phyloP scores from a whole-genome alignment of 2,797 vertebrate genomes.

The Limnodromus scolopaceus region DNA sequence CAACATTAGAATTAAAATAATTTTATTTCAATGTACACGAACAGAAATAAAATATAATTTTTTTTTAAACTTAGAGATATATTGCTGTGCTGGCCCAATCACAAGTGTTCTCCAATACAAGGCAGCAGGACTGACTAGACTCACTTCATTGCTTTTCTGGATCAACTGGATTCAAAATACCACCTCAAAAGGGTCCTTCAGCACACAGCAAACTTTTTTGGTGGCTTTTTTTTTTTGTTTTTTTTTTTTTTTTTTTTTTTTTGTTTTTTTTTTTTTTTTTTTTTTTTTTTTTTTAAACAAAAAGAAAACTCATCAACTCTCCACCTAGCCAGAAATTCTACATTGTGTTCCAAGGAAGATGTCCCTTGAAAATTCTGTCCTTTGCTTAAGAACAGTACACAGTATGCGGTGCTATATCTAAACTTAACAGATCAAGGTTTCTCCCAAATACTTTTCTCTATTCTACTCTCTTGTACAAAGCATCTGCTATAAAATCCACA shows the following conservation, averaged over 20 bases:
- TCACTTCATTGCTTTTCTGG: neutral
- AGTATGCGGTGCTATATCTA: neutral
- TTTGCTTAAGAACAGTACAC: slow-evolving; percentile 18
- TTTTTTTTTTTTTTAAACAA: no score
- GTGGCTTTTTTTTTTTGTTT: no score
- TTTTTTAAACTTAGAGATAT: slow-evolving; percentile 39
- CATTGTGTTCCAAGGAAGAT: neutral
- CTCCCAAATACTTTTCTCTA: neutral
- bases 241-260: no score
- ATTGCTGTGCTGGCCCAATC: slow-evolving; percentile 66
- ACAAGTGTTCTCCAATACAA: neutral
- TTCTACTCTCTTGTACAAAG: slow-evolving; percentile 45
- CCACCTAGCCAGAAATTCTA: neutral
- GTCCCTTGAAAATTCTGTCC: neutral
- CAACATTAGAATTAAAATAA: slow-evolving; percentile 51
- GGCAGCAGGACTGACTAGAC: neutral
- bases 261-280: no score
- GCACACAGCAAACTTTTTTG: neutral
- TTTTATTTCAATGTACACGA: slow-evolving; percentile 67
- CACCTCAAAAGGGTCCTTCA: neutral
- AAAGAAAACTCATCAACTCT: neutral
- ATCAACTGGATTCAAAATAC: neutral
- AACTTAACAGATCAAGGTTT: neutral
- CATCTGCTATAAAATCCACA: slow-evolving; percentile 50
- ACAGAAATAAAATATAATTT: slow-evolving; percentile 54